phyloP scores from a whole-genome alignment of 1,140 invertebrate species.

The Formica selysi region DNA sequence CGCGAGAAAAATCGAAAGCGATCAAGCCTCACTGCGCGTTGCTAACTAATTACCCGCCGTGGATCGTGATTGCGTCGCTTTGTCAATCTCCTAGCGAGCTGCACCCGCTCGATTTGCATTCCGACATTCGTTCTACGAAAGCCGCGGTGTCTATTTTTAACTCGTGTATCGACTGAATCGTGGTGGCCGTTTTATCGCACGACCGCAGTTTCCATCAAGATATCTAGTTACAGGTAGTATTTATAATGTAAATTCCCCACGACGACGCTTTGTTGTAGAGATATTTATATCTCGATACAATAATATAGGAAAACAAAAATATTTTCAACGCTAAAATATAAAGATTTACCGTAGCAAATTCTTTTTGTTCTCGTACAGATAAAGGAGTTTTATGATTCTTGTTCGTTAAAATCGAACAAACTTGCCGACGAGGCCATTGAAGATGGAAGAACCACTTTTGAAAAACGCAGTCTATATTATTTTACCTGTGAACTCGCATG shows the following conservation, averaged over 20 bases:
- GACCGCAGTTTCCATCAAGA: constrained; percentile 14
- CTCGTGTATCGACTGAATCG: constrained; percentile 52
- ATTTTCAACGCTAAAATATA: background rate
- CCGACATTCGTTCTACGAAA: constrained; percentile 72
- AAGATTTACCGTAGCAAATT: background rate
- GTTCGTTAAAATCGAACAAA: constrained; percentile 69
- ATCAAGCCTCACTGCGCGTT: constrained; percentile 72
- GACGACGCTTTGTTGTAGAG: background rate
- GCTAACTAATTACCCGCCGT: constrained; percentile 80
- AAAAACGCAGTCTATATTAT: constrained; percentile 69
- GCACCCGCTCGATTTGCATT: constrained; percentile 78
- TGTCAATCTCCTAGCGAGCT: constrained; percentile 72
- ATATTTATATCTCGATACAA: background rate
- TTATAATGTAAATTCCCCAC: constrained; percentile 36
- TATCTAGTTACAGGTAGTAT: background rate
- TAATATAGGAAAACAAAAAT: background rate
- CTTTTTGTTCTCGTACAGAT: constrained; percentile 13
- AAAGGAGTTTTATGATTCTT: constrained; percentile 66
- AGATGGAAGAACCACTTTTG: constrained; percentile 60
- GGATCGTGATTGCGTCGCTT: constrained; percentile 80
- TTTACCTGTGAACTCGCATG: constrained; percentile 57
- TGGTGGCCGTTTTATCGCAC: constrained; percentile 25
- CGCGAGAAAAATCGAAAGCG: constrained; percentile 79
- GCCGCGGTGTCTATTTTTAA: constrained; percentile 74
- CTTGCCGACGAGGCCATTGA: constrained; percentile 45